phyloP scores from a whole-genome alignment of 2,888 invertebrate species.

The Eupithecia insigniata region DNA sequence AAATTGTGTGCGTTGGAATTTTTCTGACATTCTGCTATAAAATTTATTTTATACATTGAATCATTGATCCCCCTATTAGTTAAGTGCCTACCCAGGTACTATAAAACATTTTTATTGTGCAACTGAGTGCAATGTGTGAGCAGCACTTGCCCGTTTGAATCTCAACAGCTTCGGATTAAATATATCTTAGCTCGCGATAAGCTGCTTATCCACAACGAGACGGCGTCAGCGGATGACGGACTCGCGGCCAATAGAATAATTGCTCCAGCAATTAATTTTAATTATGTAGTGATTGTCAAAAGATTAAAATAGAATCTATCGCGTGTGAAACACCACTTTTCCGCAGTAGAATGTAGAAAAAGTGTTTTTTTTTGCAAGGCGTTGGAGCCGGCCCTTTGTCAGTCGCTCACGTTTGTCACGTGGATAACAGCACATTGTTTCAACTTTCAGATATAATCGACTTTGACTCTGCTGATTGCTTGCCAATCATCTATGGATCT shows the following conservation, averaged over 20 bases:
- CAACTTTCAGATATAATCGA: constrained; percentile 63
- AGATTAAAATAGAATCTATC: constrained; percentile 79
- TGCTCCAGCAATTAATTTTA: constrained; percentile 67
- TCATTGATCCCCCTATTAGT: background rate
- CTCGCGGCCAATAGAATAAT: constrained; percentile 56
- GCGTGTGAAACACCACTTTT: constrained; percentile 78
- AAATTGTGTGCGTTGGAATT: constrained; percentile 43
- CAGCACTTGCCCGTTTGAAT: background rate
- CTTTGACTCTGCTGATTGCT: constrained; percentile 66
- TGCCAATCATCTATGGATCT: constrained; percentile 62
- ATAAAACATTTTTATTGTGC: background rate
- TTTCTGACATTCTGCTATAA: background rate
- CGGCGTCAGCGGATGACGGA: constrained; percentile 22
- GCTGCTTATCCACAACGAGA: background rate
- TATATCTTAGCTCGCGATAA: constrained; percentile 11
- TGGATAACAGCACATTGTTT: constrained; percentile 65
- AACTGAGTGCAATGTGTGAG: background rate
- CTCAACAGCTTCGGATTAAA: constrained; percentile 10
- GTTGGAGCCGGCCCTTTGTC: constrained; percentile 67
- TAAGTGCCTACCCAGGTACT: background rate
- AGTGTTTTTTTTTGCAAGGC: constrained; percentile 68
- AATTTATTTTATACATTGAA: background rate
- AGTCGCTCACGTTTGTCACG: constrained; percentile 71
- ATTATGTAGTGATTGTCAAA: constrained; percentile 77
- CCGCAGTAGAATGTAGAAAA: constrained; percentile 73